Base-by-base conservation (phyloP, 1,140 invertebrate species). In the Rhagoletis pomonella region DNA sequence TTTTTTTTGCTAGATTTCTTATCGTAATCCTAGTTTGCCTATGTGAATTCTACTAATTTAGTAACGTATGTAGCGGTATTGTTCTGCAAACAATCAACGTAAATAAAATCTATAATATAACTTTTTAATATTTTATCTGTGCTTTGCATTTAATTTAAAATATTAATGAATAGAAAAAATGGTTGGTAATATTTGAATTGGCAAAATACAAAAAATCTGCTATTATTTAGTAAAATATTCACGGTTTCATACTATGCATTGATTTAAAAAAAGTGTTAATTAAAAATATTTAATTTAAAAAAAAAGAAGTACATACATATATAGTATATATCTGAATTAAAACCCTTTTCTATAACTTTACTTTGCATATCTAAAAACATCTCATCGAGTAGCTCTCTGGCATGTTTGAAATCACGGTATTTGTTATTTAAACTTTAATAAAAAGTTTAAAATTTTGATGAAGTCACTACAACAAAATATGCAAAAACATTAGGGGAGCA, bases 381-480 rank as follows among this genome's bases (percentile, higher is more conserved):
- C 29, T 81, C 10, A 29, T 29, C 1, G 29, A 29, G 29, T 50
- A 50, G 55, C 55, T 81, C 47, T 81, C 73, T 81, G 73, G 47
- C 44, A 55, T 81, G 10, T n/a, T 55, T n/a, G 9, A 81, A 55
- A 47, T 9, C 50, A 81, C 39, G 39, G 6, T 86, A 12, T 81
- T 86, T 85, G 81, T 86, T 88, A 86, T 89, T 89, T 89, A 55
- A 85, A 19, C 59, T 88, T 81, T 86, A 88, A 90, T 89, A 88
- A 91, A 89, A 91, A 89, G 90, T 90, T 88, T 88, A 90, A 90
- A 64, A 17, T 77, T 81, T 73, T 73, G 39, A 17, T 73, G 69
- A 47, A 47, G 47, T 47, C 17, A 6, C 39, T 67, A 47, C 69
- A 47, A 17, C 12, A 73, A 73, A 39, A 0, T 47, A 73, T 42